Evolutionary conservation across 2,888 invertebrate species (phyloP).

Genomic region (Erebia ligea): DNA sequence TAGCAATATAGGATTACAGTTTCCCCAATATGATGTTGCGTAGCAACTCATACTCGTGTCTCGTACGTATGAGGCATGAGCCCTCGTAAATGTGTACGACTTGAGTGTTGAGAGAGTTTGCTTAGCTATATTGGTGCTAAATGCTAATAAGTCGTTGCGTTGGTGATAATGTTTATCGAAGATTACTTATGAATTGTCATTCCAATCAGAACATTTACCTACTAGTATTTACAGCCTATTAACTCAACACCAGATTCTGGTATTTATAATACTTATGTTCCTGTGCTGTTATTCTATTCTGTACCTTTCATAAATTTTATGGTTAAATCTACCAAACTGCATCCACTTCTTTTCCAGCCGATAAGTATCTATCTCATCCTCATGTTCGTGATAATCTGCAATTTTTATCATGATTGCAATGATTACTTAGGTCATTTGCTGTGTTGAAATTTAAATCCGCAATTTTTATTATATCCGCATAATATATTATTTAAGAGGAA

Average conservation of each 20-base stretch:
- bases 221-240: background rate
- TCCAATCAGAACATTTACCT: background rate
- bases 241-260: background rate
- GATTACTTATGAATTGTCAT: background rate
- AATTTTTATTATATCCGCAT: no score
- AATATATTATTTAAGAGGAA: no score
- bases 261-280: no score
- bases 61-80: no score
- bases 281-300: no score
- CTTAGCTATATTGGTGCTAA: background rate
- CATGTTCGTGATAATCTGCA: slow-evolving; percentile 3
- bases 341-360: background rate
- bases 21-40: background rate
- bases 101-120: background rate
- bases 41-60: background rate
- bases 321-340: no score
- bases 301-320: no score
- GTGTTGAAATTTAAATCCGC: background rate
- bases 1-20: background rate
- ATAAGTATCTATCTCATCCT: background rate
- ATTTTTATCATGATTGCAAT: slow-evolving; percentile 9
- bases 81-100: slow-evolving; percentile 2
- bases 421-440: background rate
- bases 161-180: slow-evolving; percentile 8
- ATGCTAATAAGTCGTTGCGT: no score